Evolutionary conservation across 2,113 vertebrate species (phyloP).

Genomic region (Galbula dea): DNA sequence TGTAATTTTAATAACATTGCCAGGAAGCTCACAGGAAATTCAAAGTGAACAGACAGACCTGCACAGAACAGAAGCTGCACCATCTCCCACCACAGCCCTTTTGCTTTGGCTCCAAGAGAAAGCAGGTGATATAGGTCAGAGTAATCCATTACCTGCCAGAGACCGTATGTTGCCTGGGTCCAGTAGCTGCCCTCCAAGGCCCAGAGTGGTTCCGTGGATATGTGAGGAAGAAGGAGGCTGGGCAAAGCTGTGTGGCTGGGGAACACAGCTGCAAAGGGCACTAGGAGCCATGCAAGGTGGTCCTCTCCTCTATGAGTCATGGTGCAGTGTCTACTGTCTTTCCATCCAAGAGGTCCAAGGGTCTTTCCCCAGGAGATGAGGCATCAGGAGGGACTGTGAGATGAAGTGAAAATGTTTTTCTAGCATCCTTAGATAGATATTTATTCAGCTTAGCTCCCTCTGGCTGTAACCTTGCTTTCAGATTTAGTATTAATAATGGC

Average conservation of each 20-base stretch:
- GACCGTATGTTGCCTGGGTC: background rate
- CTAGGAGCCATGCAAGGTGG: background rate
- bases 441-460: background rate
- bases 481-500: background rate
- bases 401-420: background rate
- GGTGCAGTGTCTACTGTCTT: fast-evolving
- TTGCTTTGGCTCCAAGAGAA: background rate
- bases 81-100: background rate
- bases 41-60: background rate
- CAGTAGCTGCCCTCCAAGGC: fast-evolving
- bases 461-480: background rate
- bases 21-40: background rate
- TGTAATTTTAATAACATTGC: background rate
- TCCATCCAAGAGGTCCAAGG: background rate
- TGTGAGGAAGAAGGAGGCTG: background rate
- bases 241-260: background rate
- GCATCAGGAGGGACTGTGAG: background rate
- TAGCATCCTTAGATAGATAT: background rate
- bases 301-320: fast-evolving
- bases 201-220: background rate
- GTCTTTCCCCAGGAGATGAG: background rate
- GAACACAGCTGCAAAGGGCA: background rate
- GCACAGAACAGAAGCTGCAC: background rate
- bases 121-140: background rate
- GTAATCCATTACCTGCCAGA: background rate